Conservation (phyloP, 2,888 invertebrate species). For the Nebria salina region DNA sequence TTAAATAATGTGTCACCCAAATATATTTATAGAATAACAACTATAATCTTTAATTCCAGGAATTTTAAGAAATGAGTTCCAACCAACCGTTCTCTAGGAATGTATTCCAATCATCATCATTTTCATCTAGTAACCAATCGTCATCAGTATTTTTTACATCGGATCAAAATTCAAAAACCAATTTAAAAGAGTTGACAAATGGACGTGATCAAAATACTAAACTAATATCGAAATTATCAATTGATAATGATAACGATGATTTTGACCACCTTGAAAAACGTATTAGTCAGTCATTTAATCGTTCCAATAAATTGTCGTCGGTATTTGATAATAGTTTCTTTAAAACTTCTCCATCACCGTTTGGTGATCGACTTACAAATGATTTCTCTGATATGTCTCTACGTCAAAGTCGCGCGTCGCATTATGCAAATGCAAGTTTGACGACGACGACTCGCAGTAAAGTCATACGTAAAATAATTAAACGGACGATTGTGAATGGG, state of each 20-base stretch:
- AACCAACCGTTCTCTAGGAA: neutral
- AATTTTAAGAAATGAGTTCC: constrained; percentile 6
- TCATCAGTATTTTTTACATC: neutral
- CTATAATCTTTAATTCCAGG: neutral
- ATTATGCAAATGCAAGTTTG: constrained; percentile 23
- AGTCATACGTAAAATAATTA: constrained; percentile 23
- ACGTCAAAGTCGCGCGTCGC: constrained; percentile 16
- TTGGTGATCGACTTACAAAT: neutral
- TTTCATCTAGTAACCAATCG: neutral
- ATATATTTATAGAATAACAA: neutral
- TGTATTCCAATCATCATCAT: constrained; percentile 7
- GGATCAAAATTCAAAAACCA: neutral
- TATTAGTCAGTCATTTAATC: neutral
- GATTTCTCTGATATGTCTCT: constrained; percentile 18
- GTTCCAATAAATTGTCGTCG: neutral
- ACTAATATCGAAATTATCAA: neutral
- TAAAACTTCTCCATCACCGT: neutral
- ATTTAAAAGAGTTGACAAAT: neutral
- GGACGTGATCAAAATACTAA: neutral
- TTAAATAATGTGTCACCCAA: neutral
- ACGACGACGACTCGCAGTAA: constrained; percentile 27
- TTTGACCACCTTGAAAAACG: neutral
- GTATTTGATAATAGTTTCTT: neutral
- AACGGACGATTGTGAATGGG: constrained; percentile 28
- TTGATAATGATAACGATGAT: neutral